Evolutionary conservation across 2,888 invertebrate genomes (phyloP).

Genomic region (Protonemura montana): DNA sequence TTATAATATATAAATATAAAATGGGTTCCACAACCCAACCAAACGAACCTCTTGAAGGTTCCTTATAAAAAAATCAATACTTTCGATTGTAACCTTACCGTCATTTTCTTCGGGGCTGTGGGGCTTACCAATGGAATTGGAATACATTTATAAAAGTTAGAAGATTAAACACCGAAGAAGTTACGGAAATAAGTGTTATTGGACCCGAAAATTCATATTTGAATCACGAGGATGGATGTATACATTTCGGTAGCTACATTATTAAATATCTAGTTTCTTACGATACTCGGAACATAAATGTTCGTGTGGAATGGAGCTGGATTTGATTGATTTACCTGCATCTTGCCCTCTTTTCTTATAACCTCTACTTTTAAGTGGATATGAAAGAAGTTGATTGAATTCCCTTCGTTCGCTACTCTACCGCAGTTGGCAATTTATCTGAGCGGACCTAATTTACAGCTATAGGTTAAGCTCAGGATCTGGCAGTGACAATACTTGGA

Average conservation of each 20-base stretch:
- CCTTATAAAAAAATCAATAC: background rate
- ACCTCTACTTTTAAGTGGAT: background rate
- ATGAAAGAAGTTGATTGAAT: conserved; percentile 12
- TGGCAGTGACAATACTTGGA: background rate
- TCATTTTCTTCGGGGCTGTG: background rate
- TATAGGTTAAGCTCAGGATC: background rate
- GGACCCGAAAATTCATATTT: conserved; percentile 21
- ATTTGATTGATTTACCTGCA: background rate
- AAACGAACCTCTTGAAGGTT: background rate
- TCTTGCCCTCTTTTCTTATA: background rate
- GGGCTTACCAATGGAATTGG: background rate
- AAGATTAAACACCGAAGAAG: background rate
- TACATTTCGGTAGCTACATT: background rate
- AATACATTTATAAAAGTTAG: background rate
- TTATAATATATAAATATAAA: background rate
- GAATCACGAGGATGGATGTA: conserved; percentile 22
- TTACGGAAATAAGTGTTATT: background rate
- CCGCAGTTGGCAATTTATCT: background rate
- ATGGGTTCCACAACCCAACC: background rate
- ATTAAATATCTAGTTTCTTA: background rate
- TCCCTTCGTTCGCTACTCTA: background rate
- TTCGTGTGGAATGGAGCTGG: background rate
- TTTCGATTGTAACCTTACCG: background rate
- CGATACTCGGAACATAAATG: background rate
- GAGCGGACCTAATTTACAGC: background rate